Base-by-base conservation (phyloP, 2,888 invertebrate genomes). In the Mythimna loreyi region DNA sequence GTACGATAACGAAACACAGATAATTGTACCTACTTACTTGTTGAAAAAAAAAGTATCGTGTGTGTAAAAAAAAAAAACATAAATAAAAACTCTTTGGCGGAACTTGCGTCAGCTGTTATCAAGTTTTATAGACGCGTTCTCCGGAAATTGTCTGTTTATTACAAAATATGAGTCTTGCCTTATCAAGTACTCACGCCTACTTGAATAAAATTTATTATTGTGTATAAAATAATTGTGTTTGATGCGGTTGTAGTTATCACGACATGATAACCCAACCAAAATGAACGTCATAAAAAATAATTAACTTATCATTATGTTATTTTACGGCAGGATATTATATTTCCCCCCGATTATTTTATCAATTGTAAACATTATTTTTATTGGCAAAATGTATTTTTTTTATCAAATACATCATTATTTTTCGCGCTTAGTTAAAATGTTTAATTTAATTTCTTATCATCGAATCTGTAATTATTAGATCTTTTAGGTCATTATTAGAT, bases 71-170 rank as follows among this genome's bases (percentile, higher is more conserved):
- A 56, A 43, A 19, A 58, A 43, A 72, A 8, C 9, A 0, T 16
- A 40, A 9, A 3, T 6, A 25, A 3, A 2, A 36, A 67, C 49
- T 50, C 33, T 75, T 45, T 57, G 61, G 8, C 72, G 75, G 78
- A 75, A 78, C 47, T 74, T 74, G 45, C 67, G 75, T 64, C 63
- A 81, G 40, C 56, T 68, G 62, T 83, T 82, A 81, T 81, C 81
- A 69, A 58, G 19, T 59, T 61, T 72, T 75, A 78, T 67, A 63
- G 68, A 73, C 72, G 72, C 36, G 55, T 58, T 64, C 65, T 63
- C 67, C 74, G 67, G 72, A 75, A 69, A 73, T 59, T 49, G 69
- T 79, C 72, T 64, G 56, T 78, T 62, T 65, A 56, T 70, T 75
- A 73, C 71, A 64, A 75, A 81, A 67, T 59, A 73, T 45, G 53